Evolutionary conservation across 2,888 invertebrate genomes (phyloP).

Genomic region (Lottia gigantea): DNA sequence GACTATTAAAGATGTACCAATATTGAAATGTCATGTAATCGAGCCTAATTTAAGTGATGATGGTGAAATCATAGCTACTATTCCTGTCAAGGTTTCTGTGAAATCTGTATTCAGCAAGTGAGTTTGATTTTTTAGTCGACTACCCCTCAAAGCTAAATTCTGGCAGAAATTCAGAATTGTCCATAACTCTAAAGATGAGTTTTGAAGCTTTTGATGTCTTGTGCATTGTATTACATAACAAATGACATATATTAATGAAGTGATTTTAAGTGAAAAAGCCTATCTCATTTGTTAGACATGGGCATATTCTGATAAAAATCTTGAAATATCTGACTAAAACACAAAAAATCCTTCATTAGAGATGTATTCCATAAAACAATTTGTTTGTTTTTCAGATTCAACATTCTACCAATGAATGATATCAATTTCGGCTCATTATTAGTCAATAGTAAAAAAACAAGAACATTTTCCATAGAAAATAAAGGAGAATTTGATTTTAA

Average conservation of each 20-base stretch:
- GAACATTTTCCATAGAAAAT: conserved; percentile 67
- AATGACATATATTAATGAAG: too few species aligned
- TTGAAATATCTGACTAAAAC: too few species aligned
- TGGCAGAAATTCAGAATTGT: too few species aligned
- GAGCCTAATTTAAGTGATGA: conserved; percentile 64
- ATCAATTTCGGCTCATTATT: conserved; percentile 68
- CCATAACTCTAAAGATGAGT: too few species aligned
- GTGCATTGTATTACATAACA: too few species aligned
- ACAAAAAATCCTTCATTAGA: too few species aligned
- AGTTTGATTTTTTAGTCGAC: conserved; percentile 28
- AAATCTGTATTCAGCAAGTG: conserved; percentile 68
- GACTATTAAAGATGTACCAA: conserved; percentile 62
- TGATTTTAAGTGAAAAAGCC: too few species aligned
- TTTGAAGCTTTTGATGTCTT: too few species aligned
- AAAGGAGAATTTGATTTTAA: conserved; percentile 69
- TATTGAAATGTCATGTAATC: conserved; percentile 66
- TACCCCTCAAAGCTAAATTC: too few species aligned
- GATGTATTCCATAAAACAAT: too few species aligned
- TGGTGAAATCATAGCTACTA: conserved; percentile 67
- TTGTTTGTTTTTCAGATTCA: conserved; percentile 55
- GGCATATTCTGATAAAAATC: too few species aligned
- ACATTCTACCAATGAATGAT: conserved; percentile 63
- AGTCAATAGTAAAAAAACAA: conserved; percentile 64
- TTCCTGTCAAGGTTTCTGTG: conserved; percentile 68
- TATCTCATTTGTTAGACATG: too few species aligned